Conservation (phyloP, 2,797 vertebrate genomes). For the Antrozous pallidus region DNA sequence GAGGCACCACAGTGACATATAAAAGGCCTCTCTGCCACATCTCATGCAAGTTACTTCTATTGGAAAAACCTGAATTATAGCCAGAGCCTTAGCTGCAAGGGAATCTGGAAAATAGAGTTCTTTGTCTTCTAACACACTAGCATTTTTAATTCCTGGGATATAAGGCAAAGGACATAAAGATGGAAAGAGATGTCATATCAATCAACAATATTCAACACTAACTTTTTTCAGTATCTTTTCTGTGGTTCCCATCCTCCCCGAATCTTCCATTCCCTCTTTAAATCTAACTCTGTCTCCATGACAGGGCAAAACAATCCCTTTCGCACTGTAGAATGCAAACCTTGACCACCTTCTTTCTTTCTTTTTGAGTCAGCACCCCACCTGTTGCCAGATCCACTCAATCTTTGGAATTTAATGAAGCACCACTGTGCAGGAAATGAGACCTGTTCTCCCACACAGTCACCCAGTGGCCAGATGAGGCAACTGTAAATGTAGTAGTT, state of each 20-base stretch:
- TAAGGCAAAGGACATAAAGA: neutral
- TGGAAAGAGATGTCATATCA: neutral
- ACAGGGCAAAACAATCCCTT: neutral
- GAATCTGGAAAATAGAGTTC: neutral
- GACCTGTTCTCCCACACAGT: neutral
- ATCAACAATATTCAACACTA: neutral
- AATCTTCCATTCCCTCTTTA: neutral
- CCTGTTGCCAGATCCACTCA: neutral
- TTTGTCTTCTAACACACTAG: neutral
- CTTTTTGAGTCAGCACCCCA: neutral
- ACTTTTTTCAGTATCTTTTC: neutral
- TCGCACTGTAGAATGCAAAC: neutral
- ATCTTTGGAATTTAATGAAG: neutral
- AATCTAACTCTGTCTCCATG: neutral
- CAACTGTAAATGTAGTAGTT: neutral
- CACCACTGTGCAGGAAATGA: neutral
- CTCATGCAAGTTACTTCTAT: neutral
- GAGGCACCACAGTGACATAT: neutral
- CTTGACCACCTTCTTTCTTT: neutral
- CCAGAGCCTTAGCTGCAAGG: neutral
- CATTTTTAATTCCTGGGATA: neutral
- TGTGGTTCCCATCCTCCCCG: neutral
- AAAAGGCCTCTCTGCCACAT: neutral
- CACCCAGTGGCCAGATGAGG: neutral
- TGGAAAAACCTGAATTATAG: neutral